Evolutionary conservation across 2,888 invertebrate species (phyloP), one percentile per base, ranked within the genome.

Genomic region (Melipona bicolor): DNA sequence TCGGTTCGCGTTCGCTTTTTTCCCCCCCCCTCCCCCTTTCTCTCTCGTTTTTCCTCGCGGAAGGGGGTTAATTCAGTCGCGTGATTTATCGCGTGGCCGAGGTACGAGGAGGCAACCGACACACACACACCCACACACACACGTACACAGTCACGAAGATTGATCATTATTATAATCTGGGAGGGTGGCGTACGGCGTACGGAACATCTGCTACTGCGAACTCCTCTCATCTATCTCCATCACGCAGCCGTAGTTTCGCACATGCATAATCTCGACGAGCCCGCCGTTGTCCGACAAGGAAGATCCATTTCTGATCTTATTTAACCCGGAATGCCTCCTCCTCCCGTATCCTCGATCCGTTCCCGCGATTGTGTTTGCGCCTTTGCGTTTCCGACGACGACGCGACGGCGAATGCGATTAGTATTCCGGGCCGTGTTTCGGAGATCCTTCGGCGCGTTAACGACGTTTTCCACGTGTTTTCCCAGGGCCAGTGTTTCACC

Each of bases 101-200:
- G 43, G 43, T 43, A 43, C 43, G 43, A 43, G 9, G 43, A 43
- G 43, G 43, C 43, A 43, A 43, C 43, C 1, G 9, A 43, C 43
- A 43, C 43, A 36, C 36, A 36, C 43, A 43, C 43, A 43, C 36
- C 0, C 43, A 43, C 43, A 43, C 43, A 43, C 43, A 43, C 43
- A 9, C 9, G 9, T 9, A 43, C 77, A 69, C 59, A 36, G 59
- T 65, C 81, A 70, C 83, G 83, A 83, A 82, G 82, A 83, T 83
- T 83, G 83, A 83, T 83, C 83, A 82, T 83, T 83, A 83, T 83
- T 83, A 83, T 83, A 83, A 83, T 83, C 77, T 70, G 77, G 82
- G 32, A 36, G 71, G 82, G 52, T 13, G 50, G 69, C 43, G 43
- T 43, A 43, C 43, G 24, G 76, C 65, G 54, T 61, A 32, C 71